phyloP scores from a whole-genome alignment of 2,888 invertebrate genomes.

The Gasteruption jaculator region DNA sequence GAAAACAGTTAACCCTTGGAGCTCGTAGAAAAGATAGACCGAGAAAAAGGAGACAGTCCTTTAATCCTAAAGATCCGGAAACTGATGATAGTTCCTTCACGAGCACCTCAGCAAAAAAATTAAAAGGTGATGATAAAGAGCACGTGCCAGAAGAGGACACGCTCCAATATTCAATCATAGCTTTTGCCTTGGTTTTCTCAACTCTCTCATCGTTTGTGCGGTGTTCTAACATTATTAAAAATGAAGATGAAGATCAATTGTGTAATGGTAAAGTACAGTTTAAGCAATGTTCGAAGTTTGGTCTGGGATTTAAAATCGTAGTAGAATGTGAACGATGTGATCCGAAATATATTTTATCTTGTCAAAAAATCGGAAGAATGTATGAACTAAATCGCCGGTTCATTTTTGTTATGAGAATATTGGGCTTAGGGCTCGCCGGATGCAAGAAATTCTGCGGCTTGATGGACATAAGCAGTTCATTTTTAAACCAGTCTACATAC shows the following conservation, averaged over 20 bases:
- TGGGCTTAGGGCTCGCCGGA: constrained; percentile 24
- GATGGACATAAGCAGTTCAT: constrained; percentile 23
- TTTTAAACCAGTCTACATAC: constrained; percentile 22
- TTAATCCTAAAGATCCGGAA: constrained; percentile 21
- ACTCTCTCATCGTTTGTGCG: constrained; percentile 21
- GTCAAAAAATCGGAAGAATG: constrained; percentile 20
- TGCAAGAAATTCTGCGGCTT: constrained; percentile 15
- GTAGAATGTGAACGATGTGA: constrained; percentile 22
- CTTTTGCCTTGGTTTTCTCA: constrained; percentile 23
- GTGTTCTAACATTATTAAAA: constrained; percentile 22
- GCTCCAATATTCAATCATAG: constrained; percentile 23
- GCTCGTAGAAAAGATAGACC: too few species aligned
- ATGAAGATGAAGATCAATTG: too few species aligned
- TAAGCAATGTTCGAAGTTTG: constrained; percentile 21
- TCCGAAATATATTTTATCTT: constrained; percentile 22
- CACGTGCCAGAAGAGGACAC: constrained; percentile 22
- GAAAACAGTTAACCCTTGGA: too few species aligned
- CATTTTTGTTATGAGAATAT: constrained; percentile 26
- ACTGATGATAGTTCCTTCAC: constrained; percentile 21
- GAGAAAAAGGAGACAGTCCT: constrained; percentile 22
- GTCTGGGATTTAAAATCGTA: constrained; percentile 24
- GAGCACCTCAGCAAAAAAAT: constrained; percentile 24
- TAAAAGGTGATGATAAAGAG: constrained; percentile 23
- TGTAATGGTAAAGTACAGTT: constrained; percentile 23
- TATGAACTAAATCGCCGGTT: constrained; percentile 24